Evolutionary conservation across 1,140 invertebrate species (phyloP), one percentile per base, ranked within the genome.

Genomic region (Andricus grossulariae): DNA sequence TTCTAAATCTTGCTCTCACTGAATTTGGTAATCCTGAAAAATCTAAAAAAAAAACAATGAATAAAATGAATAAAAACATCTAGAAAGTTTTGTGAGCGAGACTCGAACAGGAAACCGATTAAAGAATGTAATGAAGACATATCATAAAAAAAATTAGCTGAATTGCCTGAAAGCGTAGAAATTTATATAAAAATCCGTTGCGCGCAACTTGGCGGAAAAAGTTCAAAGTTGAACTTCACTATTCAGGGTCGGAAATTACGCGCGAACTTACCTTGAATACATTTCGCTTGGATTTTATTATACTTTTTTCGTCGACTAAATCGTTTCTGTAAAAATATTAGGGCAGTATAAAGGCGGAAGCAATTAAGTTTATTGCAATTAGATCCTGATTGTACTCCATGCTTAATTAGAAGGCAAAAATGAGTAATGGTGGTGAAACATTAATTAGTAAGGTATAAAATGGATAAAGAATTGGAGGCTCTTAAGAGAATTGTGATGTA

Each of bases 141-240:
- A 91, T 91, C 90, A 91, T 89, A 87, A 89, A 86, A n/a, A 86
- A 77, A 87, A 90, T 89, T 90, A 90, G 88, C 90, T 87, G 86
- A 91, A 90, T 88, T 88, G 88, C 88, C 90, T 88, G 88, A 90
- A 83, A 87, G 85, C 88, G 88, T 91, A 91, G 89, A 90, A 87
- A 87, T 89, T 89, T 88, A 80, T 81, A 80, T 77, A 75, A 83
- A 75, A 81, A 80, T 77, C 88, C 85, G 84, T 86, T 87, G 88
- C 87, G 87, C 86, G 88, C 87, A 90, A 91, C 83, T 87, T 88
- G 83, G 84, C 86, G 79, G 57, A 66, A 66, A 66, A 66, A 32
- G 25, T 66, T 66, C 57, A 4, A 39, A 66, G 8, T 66, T 66
- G 25, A 66, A 16, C 57, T 66, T 39, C 0, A 66, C 18, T 18